phyloP scores from a whole-genome alignment of 2,888 invertebrate genomes.

The Drosophila borealis region DNA sequence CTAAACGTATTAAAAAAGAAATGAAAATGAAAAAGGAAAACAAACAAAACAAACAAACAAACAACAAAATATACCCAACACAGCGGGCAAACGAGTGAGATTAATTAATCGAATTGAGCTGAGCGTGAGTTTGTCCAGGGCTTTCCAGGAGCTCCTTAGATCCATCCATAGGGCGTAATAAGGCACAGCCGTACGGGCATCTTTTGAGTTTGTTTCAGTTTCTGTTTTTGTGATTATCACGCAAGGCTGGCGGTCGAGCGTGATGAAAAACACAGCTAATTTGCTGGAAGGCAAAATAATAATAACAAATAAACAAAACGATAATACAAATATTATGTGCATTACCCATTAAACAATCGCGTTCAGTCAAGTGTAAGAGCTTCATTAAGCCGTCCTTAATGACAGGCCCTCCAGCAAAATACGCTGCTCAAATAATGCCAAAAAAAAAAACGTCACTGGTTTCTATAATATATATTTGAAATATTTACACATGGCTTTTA shows the following conservation, averaged over 20 bases:
- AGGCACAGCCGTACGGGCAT: neutral
- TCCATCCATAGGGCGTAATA: neutral
- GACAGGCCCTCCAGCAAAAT: constrained; percentile 27
- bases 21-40: neutral
- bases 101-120: constrained; percentile 44
- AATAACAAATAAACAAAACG: constrained; percentile 27
- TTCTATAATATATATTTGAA: neutral
- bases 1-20: constrained; percentile 3
- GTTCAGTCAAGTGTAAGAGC: constrained; percentile 14
- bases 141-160: constrained; percentile 1
- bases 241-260: constrained; percentile 33
- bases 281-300: constrained; percentile 39
- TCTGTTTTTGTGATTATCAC: constrained; percentile 46
- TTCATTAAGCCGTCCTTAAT: constrained; percentile 4
- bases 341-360: constrained; percentile 26
- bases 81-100: constrained; percentile 37
- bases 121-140: neutral
- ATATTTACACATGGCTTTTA: too few relatives aligned
- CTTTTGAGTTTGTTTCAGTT: constrained; percentile 30
- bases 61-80: neutral
- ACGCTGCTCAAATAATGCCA: neutral
- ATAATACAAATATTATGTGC: constrained; percentile 2
- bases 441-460: neutral
- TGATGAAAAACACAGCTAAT: constrained; percentile 30
- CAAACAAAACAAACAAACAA: neutral